Percentiles rank a stretch among this genome's conserved stretches.
These are phyloP conservation scores for Macrobrachium nipponense DNA, from an alignment of 1,140 invertebrate genomes.

Conservation along the genomic window DNA sequence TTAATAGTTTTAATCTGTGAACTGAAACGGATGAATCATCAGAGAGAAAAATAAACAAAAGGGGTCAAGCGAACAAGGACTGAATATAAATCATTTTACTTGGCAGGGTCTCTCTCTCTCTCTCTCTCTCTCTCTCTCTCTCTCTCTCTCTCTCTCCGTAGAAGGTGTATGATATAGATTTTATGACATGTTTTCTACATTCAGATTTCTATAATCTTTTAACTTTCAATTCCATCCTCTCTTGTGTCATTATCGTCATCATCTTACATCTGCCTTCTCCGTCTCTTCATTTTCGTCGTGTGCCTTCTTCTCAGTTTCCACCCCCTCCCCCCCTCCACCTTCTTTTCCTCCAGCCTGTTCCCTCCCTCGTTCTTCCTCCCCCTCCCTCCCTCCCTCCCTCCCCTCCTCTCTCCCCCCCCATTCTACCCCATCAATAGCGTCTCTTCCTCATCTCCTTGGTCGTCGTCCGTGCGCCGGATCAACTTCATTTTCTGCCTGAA, in stretches of 20 bases:
- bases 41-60: too few relatives aligned
- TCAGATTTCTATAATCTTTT: not conserved
- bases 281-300: not conserved
- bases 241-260: not conserved
- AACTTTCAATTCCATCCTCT: not conserved
- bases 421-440: not conserved
- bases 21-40: too few relatives aligned
- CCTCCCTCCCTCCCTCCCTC: too few relatives aligned
- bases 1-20: too few relatives aligned
- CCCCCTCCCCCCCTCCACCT: too few relatives aligned
- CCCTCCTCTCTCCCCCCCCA: not conserved
- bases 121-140: constrained; percentile 30
- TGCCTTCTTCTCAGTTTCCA: not conserved
- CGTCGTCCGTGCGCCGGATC: constrained; percentile 30
- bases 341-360: too few relatives aligned
- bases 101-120: not conserved
- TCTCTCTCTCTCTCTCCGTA: constrained; percentile 12
- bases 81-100: not conserved
- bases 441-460: not conserved
- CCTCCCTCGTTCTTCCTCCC: too few relatives aligned
- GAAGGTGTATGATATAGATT: not conserved
- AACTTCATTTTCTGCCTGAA: constrained; percentile 61
- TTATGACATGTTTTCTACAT: too few relatives aligned
- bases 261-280: not conserved
- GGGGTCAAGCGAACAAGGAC: too few relatives aligned